phyloP scores from a whole-genome alignment of 2,797 vertebrate species.

The Neoniphon sammara region DNA sequence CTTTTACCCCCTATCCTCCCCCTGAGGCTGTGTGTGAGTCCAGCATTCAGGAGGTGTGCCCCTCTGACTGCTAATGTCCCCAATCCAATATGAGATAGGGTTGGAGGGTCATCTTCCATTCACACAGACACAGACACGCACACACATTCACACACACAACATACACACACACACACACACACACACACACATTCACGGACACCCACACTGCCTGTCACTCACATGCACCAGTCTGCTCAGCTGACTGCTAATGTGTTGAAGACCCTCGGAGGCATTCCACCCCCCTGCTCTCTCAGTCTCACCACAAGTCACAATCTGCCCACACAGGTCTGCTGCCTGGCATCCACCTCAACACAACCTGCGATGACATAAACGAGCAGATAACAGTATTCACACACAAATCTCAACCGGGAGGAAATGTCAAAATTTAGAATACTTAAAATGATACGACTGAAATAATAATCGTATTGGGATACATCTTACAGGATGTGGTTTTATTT shows the following conservation, averaged over 20 bases:
- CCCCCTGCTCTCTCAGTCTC: slow-evolving; percentile 22
- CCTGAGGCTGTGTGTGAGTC: slow-evolving; percentile 61
- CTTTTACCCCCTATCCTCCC: slow-evolving; percentile 58
- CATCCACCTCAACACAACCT: slow-evolving; percentile 27
- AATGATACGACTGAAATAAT: slow-evolving; percentile 44
- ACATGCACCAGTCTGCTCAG: slow-evolving; percentile 48
- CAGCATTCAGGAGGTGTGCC: slow-evolving; percentile 62
- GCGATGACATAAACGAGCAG: slow-evolving; percentile 56
- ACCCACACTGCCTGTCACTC: slow-evolving; percentile 64
- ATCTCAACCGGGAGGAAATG: slow-evolving; percentile 45
- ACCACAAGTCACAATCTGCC: slow-evolving; percentile 25
- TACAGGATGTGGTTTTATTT: slow-evolving; percentile 70
- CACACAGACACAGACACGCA: slow-evolving; percentile 38
- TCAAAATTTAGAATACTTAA: slow-evolving; percentile 28
- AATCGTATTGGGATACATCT: slow-evolving; percentile 41
- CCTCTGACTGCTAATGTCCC: slow-evolving; percentile 77
- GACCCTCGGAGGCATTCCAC: slow-evolving; percentile 47
- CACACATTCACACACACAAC: slow-evolving; percentile 25
- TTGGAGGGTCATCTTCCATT: slow-evolving; percentile 71
- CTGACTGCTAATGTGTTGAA: slow-evolving; percentile 71
- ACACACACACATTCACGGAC: slow-evolving; percentile 5
- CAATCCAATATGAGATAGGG: slow-evolving; percentile 68
- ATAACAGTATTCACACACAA: slow-evolving; percentile 34
- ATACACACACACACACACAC: slow-evolving; percentile 22
- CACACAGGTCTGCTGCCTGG: slow-evolving; percentile 25